Base-by-base conservation (phyloP, 2,888 invertebrate genomes). In the Noctua fimbriata region DNA sequence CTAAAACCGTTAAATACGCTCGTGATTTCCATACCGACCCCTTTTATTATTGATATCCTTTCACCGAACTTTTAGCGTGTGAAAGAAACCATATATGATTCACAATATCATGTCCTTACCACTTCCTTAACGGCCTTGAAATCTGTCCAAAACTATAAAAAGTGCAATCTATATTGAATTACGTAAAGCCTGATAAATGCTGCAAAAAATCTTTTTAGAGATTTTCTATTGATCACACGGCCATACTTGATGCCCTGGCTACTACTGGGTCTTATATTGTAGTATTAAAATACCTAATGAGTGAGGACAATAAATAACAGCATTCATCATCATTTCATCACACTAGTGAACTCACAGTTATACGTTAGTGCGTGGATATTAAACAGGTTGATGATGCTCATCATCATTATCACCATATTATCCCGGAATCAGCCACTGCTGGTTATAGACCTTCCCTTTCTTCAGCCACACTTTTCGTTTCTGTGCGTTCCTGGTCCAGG, bases 141-240 rank as follows among this genome's bases (percentile, higher is more conserved):
- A 93, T 93, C 88, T 88, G 89, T 89, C 86, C 86, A 83, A 83
- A 92, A 91, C 85, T 83, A 82, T 70, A 90, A 88, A 89, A 89
- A 82, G 52, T 82, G 85, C 86, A 69, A 89, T 73, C 41, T 47
- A 70, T 92, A 90, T 94, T 79, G 77, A 69, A 81, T 95, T 93
- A 91, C 93, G 82, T 88, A 90, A 95, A 95, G 94, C 94, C 95
- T 84, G 86, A 92, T 90, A 95, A 95, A 90, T 94, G 94, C 91
- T 78, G 69, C 82, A 82, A 84, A 74, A 77, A 82, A 55, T 1
- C 24, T 69, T 74, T 78, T 76, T 44, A 36, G 63, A 70, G 70
- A 82, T 81, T 84, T 79, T 81, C 12, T 75, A 49, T 14, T 65
- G 36, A 14, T 58, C 69, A 36, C 78, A 82, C 44, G 66, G 44